Evolutionary conservation across 2,113 vertebrate species (phyloP).

Genomic region (Pteropus alecto): DNA sequence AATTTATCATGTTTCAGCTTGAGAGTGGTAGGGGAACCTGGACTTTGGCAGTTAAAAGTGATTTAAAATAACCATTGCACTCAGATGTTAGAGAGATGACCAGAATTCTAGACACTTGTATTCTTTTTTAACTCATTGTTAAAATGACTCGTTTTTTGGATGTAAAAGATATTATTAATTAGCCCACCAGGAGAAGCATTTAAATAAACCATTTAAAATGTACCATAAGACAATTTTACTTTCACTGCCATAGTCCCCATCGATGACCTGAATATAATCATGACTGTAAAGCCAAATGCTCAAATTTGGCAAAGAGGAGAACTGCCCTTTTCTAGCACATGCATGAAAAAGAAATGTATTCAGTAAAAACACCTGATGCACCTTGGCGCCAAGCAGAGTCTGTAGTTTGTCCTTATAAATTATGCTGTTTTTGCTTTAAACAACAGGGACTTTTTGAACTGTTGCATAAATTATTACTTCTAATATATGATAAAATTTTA

Average conservation of each 20-base stretch:
- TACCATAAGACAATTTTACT: slow-evolving; percentile 45
- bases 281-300: slow-evolving; percentile 24
- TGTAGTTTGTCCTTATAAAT: not conserved
- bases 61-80: slow-evolving; percentile 80
- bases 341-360: slow-evolving; percentile 7
- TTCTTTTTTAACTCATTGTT: slow-evolving; percentile 1
- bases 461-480: not conserved
- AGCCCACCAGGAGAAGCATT: slow-evolving; percentile 51
- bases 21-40: slow-evolving; percentile 79
- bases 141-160: slow-evolving; percentile 55
- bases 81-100: slow-evolving; percentile 81
- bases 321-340: not conserved
- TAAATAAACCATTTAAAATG: slow-evolving; percentile 73
- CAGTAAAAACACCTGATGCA: slow-evolving; percentile 16
- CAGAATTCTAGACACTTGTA: slow-evolving; percentile 59
- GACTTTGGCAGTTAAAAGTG: slow-evolving; percentile 73
- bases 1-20: slow-evolving; percentile 81
- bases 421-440: not conserved
- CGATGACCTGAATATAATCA: slow-evolving; percentile 22
- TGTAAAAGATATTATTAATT: slow-evolving; percentile 77
- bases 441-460: not conserved
- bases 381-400: not conserved
- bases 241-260: not conserved
- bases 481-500: not conserved
- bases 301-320: slow-evolving; percentile 31